Percentiles rank a stretch among this genome's conserved stretches.
phyloP scores from a whole-genome alignment of 2,113 vertebrate species.

The Antidorcas marsupialis region DNA sequence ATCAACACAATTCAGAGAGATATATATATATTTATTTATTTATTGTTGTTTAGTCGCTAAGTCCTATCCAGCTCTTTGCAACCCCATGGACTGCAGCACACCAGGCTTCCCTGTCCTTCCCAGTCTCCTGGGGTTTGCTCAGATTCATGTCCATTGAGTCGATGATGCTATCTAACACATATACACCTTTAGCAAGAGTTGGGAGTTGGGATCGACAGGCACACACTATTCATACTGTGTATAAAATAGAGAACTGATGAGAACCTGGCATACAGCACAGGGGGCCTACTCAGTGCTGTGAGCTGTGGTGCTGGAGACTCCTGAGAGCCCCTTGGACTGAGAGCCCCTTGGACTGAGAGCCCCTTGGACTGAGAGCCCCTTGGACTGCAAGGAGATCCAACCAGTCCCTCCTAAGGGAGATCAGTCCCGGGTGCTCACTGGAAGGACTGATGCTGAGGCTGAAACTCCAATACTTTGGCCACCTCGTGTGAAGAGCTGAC shows the following conservation, averaged over 20 bases:
- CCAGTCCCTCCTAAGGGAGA: neutral
- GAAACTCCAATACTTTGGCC: neutral
- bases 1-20: neutral
- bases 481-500: neutral
- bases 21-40: neutral
- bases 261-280: rapidly evolving
- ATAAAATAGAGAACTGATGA: rapidly evolving
- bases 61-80: rapidly evolving
- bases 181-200: neutral
- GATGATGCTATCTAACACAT: neutral
- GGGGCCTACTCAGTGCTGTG: rapidly evolving
- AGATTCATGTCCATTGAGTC: neutral
- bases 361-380: neutral
- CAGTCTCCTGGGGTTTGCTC: neutral
- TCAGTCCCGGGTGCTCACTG: rapidly evolving
- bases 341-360: neutral
- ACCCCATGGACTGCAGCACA: neutral
- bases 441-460: neutral
- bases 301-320: neutral
- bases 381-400: neutral
- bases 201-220: neutral
- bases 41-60: neutral
- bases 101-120: neutral
- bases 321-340: neutral
- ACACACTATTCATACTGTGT: neutral